Evolutionary conservation across 1,140 invertebrate species (phyloP).

Genomic region (Eulimnadia texana): DNA sequence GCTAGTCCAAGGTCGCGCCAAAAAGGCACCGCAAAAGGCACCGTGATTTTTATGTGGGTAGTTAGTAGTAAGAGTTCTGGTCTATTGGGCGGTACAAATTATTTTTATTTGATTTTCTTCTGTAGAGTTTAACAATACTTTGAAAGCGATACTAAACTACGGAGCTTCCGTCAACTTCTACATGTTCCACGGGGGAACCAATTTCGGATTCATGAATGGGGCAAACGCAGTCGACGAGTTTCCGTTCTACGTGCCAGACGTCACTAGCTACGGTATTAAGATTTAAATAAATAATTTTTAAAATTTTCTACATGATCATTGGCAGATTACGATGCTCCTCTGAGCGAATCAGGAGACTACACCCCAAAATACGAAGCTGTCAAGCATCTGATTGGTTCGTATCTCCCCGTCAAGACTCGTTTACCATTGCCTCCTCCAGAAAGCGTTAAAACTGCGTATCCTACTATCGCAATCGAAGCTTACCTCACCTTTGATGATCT

Average conservation of each 20-base stretch:
- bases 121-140: slow-evolving; percentile 33
- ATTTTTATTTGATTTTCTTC: not conserved
- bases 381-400: slow-evolving; percentile 26
- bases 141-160: slow-evolving; percentile 46
- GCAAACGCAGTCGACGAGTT: slow-evolving; percentile 31
- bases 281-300: not conserved
- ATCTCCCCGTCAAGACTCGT: slow-evolving; percentile 28
- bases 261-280: slow-evolving; percentile 40
- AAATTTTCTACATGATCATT: slow-evolving; percentile 1
- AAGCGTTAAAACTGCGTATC: slow-evolving; percentile 1
- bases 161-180: slow-evolving; percentile 55
- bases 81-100: not conserved
- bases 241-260: slow-evolving; percentile 31
- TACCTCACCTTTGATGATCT: not conserved
- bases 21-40: too few relatives aligned
- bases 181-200: slow-evolving; percentile 57
- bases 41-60: too few relatives aligned
- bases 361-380: slow-evolving; percentile 31
- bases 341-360: slow-evolving; percentile 34
- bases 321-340: slow-evolving; percentile 34
- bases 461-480: not conserved
- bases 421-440: slow-evolving; percentile 16
- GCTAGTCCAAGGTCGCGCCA: too few relatives aligned
- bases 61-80: too few relatives aligned
- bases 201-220: slow-evolving; percentile 51